phyloP scores from a whole-genome alignment of 1,140 invertebrate genomes.

The Grapholita molesta region DNA sequence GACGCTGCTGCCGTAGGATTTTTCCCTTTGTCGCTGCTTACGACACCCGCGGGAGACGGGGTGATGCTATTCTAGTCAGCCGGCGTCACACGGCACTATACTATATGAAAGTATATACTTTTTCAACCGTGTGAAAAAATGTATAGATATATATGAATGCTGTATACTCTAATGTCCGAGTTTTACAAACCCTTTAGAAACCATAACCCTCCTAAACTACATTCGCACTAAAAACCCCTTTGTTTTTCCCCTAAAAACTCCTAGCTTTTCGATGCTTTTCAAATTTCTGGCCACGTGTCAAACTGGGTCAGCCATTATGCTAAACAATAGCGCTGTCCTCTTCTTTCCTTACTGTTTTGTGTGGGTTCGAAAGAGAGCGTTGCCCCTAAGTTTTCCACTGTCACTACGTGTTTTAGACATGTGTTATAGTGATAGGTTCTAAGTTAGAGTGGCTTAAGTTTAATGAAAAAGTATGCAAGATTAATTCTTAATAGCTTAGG shows the following conservation, averaged over 20 bases:
- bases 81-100: too few relatives aligned
- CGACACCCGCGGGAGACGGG: too few relatives aligned
- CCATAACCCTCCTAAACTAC: background rate
- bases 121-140: too few relatives aligned
- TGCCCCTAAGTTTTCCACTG: background rate
- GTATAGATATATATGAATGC: too few relatives aligned
- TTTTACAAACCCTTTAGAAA: background rate
- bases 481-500: background rate
- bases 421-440: background rate
- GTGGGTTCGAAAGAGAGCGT: background rate
- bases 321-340: background rate
- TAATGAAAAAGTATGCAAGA: background rate
- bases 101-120: too few relatives aligned
- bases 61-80: too few relatives aligned
- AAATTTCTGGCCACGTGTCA: conserved; percentile 4
- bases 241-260: background rate
- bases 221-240: background rate
- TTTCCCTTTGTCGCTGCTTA: too few relatives aligned
- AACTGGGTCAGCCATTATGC: conserved; percentile 8
- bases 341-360: background rate
- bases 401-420: background rate
- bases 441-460: background rate
- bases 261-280: background rate
- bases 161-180: too few relatives aligned
- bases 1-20: too few relatives aligned